phyloP scores from a whole-genome alignment of 1,140 invertebrate species.

The Anagrus nilaparvatae region DNA sequence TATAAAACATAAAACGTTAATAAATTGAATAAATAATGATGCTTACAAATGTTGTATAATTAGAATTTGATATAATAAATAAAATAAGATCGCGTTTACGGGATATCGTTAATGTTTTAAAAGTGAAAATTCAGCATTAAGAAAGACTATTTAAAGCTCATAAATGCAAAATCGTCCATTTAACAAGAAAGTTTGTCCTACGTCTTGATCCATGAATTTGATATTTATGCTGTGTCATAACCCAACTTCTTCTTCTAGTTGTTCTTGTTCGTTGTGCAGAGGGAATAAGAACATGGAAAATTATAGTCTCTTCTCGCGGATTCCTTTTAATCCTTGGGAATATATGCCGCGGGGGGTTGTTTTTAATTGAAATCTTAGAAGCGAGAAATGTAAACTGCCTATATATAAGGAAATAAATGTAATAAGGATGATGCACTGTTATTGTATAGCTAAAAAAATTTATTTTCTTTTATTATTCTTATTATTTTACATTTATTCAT shows the following conservation, averaged over 20 bases:
- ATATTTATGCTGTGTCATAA: slow-evolving; percentile 46
- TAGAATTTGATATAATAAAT: no score
- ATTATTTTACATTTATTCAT: no score
- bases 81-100: no score
- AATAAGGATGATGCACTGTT: slow-evolving; percentile 20
- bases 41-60: no score
- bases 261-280: slow-evolving; percentile 4
- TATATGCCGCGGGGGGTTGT: slow-evolving; percentile 36
- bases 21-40: no score
- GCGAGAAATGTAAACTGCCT: slow-evolving; percentile 18
- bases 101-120: slow-evolving; percentile 5
- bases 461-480: no score
- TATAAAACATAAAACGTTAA: no score
- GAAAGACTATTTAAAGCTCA: slow-evolving; percentile 33
- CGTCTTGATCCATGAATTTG: slow-evolving; percentile 33
- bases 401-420: no score
- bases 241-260: slow-evolving; percentile 20
- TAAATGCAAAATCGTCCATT: slow-evolving; percentile 39
- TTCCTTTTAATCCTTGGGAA: slow-evolving; percentile 39
- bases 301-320: slow-evolving; percentile 33
- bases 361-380: slow-evolving; percentile 47
- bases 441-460: no score
- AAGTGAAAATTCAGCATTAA: slow-evolving; percentile 4
- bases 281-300: not conserved
- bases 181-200: slow-evolving; percentile 28